Evolutionary conservation across 2,797 vertebrate genomes (phyloP), one percentile per base, ranked within the genome.

Genomic region (Saxicola maurus): DNA sequence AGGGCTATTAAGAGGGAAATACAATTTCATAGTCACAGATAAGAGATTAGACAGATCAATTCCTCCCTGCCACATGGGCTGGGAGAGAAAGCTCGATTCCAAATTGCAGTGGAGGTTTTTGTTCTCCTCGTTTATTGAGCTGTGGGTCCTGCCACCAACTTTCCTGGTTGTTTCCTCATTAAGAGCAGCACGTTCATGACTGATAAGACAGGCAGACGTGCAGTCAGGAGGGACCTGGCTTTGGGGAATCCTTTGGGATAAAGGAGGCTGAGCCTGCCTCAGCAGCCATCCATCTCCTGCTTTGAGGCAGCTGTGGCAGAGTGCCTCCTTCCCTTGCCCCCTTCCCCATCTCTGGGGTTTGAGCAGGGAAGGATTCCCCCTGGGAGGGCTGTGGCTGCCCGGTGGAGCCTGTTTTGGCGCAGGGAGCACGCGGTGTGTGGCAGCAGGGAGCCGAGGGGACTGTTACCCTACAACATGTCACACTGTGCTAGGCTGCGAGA

Each of bases 21-120:
- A 96, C 95, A 96, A 96, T 97, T 97, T 96, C 97, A 96, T 92
- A 96, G 97, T 92, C 91, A 84, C 93, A 91, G 95, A 95, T 95
- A 96, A 94, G 95, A 95, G 96, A 96, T 96, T 87, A 96, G 93
- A 93, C 89, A 76, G 92, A 96, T 96, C 95, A 93, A 95, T 94
- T 82, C 78, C 62, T 93, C 79, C 74, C 90, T 4, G 4, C 10
- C 35, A 85, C 94, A 87, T 0, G 7, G 90, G 66, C 86, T 28
- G 81, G 28, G 51, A 89, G 8, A 49, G 38, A 73, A 85, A 81
- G 13, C 66, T 90, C 21, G 0, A 87, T 87, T 95, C 75, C 82
- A 57, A 90, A 88, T 87, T 55, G 83, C 5, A 28, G 67, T 13
- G 46, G 60, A 74, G 91, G 75, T 62, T 90, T 85, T 55, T 46